Base-by-base conservation (phyloP, 2,797 vertebrate genomes). In the Kryptopterus vitreolus region DNA sequence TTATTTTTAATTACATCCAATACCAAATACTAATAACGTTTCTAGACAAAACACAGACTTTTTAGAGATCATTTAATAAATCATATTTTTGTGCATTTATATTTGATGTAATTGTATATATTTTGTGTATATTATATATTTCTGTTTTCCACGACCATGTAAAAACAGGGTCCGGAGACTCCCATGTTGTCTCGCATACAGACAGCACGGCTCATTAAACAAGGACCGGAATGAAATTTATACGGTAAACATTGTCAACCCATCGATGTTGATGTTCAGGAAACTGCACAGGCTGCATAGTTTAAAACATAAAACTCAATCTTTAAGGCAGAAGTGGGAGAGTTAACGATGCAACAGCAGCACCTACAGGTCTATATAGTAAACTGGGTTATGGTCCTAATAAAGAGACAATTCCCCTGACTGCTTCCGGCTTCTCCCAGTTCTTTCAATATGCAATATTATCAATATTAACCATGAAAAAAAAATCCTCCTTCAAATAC, bases 341-440 rank as follows among this genome's bases (percentile, higher is more conserved):
- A 62, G 62, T 38, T 33, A 11, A 58, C 35, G 79, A 68, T 63
- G 18, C 87, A 81, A 88, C 71, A 89, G 87, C 90, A 92, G 89
- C 94, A 91, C 86, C 92, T 93, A 80, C 88, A 93, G 94, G 90
- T 46, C 53, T 81, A 22, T 84, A 9, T n/a, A 53, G 52, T 53
- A 50, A 70, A 75, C 20, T 31, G 9, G 24, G 71, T 24, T 38
- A 12, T 12, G 1, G 26, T n/a, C 16, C 2, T 43, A 24, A 16
- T 52, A 4, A 71, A 22, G 29, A 35, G 55, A 29, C 8, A 43
- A 13, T 78, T 68, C 20, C n/a, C 26, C 46, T 15, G 26, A 43
- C 5, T n/a, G n/a, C 20, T 46, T 59, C 46, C 3, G 18, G 4
- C 57, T 24, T 20, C 15, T 65, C 16, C 6, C 58, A 33, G 8